A percentile compares a stretch with the other conserved stretches of the same genome.
Conservation (phyloP, 2,113 vertebrate genomes). For the Chelonoidis abingdonii region DNA sequence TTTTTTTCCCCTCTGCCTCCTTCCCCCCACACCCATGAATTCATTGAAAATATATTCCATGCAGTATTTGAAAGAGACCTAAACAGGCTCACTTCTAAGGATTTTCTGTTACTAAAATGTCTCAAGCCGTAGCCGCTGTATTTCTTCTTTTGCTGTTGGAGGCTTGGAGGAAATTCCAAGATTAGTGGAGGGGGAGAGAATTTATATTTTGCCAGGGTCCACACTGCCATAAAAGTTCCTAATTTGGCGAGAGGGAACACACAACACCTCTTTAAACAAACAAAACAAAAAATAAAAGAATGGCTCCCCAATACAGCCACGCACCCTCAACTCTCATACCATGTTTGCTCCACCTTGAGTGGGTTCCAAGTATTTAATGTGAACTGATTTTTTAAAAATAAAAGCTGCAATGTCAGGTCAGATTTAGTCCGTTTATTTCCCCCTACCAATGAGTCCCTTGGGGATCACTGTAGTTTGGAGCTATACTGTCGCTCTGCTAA, state of each 20-base stretch:
- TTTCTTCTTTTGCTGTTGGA: constrained; percentile 65
- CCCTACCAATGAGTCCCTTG: neutral
- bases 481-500: neutral
- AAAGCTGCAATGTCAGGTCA: constrained; percentile 10
- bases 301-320: accelerated
- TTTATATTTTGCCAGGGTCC: neutral
- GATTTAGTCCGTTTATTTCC: constrained; percentile 25
- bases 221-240: constrained; percentile 31
- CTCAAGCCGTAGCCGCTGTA: constrained; percentile 57
- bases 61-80: constrained; percentile 71
- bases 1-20: constrained; percentile 31
- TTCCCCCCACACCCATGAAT: constrained; percentile 46
- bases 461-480: neutral
- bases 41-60: constrained; percentile 78
- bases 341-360: accelerated
- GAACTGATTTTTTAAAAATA: neutral
- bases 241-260: constrained; percentile 7
- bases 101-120: constrained; percentile 74
- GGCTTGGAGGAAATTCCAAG: constrained; percentile 45
- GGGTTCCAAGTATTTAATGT: neutral
- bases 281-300: neutral
- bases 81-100: constrained; percentile 72
- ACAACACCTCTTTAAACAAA: neutral
- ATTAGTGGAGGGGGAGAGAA: constrained; percentile 40
- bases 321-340: neutral